A percentile compares a stretch with the other conserved stretches of the same genome.
Evolutionary conservation across 2,888 invertebrate genomes (phyloP).

Genomic region (Linnaemya tessellans): DNA sequence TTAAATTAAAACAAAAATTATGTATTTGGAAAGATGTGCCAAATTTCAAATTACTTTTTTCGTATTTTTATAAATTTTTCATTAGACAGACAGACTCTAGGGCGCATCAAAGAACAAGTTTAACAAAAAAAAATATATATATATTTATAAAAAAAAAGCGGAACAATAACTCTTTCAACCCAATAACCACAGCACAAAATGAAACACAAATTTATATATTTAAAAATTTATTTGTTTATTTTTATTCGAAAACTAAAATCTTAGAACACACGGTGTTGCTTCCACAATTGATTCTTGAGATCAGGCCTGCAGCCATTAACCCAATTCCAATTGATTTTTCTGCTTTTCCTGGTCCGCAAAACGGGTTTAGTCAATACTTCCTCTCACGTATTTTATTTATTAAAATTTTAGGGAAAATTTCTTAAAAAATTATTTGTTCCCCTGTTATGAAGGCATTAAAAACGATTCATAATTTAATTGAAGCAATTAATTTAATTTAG

Average conservation of each 20-base stretch:
- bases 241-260: background rate
- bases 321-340: too few relatives aligned
- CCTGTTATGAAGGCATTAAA: too few relatives aligned
- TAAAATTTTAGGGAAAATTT: too few relatives aligned
- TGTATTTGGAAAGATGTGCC: conserved; percentile 45
- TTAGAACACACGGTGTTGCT: too few relatives aligned
- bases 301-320: too few relatives aligned
- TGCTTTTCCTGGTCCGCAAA: too few relatives aligned
- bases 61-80: background rate
- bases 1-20: conserved; percentile 40
- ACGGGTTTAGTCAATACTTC: too few relatives aligned
- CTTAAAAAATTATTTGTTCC: too few relatives aligned
- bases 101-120: conserved; percentile 36
- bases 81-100: conserved; percentile 23
- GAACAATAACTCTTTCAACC: background rate
- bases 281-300: background rate
- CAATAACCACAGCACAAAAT: background rate
- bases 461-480: too few relatives aligned
- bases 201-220: background rate
- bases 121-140: too few relatives aligned
- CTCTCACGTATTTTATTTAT: too few relatives aligned
- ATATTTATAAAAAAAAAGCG: background rate
- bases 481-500: background rate
- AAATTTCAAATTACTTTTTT: conserved; percentile 46
- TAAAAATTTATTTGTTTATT: too few relatives aligned